Percentiles rank a stretch among this genome's conserved stretches.
These are phyloP conservation scores for Cephalotes varians DNA, from an alignment of 2,888 invertebrate genomes.

Conservation along the genomic window DNA sequence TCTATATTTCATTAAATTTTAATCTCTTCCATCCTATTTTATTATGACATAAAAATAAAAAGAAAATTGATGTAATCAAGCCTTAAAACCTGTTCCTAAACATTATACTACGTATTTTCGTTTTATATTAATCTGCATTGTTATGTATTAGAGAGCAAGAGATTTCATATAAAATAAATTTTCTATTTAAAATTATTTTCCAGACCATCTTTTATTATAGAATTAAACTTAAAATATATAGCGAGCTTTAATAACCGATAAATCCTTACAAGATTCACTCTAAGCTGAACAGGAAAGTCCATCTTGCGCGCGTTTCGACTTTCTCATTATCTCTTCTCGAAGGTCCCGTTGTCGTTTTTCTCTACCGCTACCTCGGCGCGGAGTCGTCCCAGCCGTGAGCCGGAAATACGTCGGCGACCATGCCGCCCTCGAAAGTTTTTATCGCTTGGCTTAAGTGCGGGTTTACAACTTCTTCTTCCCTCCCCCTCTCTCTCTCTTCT, in stretches of 20 bases:
- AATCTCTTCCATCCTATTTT: neutral
- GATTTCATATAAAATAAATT: neutral
- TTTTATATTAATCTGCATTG: neutral
- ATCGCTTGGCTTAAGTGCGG: constrained; percentile 72
- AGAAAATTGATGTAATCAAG: neutral
- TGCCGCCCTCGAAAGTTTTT: constrained; percentile 71
- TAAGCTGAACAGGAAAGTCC: constrained; percentile 20
- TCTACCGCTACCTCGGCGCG: constrained; percentile 35
- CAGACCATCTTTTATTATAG: neutral
- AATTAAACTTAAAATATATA: constrained; percentile 5
- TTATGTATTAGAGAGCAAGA: neutral
- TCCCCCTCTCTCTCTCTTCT: constrained; percentile 18
- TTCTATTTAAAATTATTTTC: neutral
- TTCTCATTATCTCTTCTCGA: constrained; percentile 68
- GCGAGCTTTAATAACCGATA: constrained; percentile 35
- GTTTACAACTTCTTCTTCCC: constrained; percentile 71
- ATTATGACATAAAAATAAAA: neutral
- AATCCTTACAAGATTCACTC: constrained; percentile 27
- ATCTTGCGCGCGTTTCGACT: constrained; percentile 59
- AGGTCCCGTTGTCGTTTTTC: constrained; percentile 53
- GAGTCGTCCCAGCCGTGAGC: constrained; percentile 63
- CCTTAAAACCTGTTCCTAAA: neutral
- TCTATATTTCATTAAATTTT: constrained; percentile 12
- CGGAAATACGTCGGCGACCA: constrained; percentile 69
- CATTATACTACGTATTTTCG: neutral